Conservation (phyloP, 2,113 vertebrate species). For the Hipposideros armiger region DNA sequence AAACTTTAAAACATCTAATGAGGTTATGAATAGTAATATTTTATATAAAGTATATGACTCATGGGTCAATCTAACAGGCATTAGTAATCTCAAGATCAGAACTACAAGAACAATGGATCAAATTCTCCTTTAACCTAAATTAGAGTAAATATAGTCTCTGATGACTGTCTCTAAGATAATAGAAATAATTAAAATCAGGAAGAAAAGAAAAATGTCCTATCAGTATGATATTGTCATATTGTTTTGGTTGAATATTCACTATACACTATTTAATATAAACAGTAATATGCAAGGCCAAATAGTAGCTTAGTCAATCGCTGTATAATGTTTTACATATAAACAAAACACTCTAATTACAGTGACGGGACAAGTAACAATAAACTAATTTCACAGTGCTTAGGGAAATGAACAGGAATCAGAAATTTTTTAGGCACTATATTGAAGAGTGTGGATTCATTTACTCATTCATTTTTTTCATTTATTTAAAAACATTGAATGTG, state of each 20-base stretch:
- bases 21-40: background rate
- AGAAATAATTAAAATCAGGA: conserved; percentile 6
- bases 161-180: background rate
- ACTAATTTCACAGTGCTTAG: background rate
- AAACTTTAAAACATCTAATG: background rate
- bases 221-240: background rate
- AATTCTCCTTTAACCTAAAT: background rate
- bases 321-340: background rate
- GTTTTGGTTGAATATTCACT: background rate
- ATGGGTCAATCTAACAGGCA: background rate
- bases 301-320: background rate
- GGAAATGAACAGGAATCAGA: background rate
- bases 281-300: background rate
- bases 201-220: background rate
- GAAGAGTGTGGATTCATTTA: background rate
- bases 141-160: background rate
- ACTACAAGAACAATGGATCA: background rate
- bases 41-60: background rate
- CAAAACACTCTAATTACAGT: background rate
- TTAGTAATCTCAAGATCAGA: background rate
- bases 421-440: background rate
- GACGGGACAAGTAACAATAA: background rate
- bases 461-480: background rate
- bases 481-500: background rate
- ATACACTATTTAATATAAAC: background rate